phyloP scores from a whole-genome alignment of 2,888 invertebrate genomes.

The Elgonia sp. region DNA sequence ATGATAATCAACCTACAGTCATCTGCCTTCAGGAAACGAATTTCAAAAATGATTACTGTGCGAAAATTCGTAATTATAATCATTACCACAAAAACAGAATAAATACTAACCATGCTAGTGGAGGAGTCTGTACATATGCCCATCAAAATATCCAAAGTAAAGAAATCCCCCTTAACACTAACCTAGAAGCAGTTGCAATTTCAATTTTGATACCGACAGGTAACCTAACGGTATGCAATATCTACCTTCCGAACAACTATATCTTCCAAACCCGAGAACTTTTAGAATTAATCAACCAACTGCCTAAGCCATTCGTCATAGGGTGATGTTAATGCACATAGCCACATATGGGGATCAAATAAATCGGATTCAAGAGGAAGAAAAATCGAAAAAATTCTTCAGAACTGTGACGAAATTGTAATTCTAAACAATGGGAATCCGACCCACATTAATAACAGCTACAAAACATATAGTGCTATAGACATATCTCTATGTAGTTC shows the following conservation, averaged over 20 bases:
- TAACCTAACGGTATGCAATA: conserved; percentile 46
- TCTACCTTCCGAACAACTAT: conserved; percentile 46
- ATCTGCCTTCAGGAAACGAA: conserved; percentile 60
- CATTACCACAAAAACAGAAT: conserved; percentile 57
- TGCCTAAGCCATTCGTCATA: conserved; percentile 71
- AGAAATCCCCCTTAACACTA: conserved; percentile 53
- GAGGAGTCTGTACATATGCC: conserved; percentile 72
- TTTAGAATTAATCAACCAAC: conserved; percentile 13
- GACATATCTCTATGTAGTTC: conserved; percentile 69
- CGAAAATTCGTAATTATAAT: conserved; percentile 2
- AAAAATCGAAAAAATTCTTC: conserved; percentile 62
- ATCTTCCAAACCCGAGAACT: conserved; percentile 30
- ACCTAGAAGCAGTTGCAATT: conserved; percentile 74
- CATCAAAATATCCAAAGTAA: conserved; percentile 49
- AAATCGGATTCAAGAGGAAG: conserved; percentile 74
- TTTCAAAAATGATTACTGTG: conserved; percentile 19
- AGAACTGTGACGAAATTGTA: conserved; percentile 24
- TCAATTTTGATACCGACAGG: conserved; percentile 31
- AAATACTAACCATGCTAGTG: conserved; percentile 61
- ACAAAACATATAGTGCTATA: conserved; percentile 64
- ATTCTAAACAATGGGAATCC: conserved; percentile 48
- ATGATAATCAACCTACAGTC: conserved; percentile 15
- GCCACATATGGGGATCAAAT: conserved; percentile 68
- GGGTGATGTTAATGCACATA: conserved; percentile 77
- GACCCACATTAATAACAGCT: conserved; percentile 72